Base-by-base conservation (phyloP, 2,888 invertebrate genomes). In the Thyatira batis region DNA sequence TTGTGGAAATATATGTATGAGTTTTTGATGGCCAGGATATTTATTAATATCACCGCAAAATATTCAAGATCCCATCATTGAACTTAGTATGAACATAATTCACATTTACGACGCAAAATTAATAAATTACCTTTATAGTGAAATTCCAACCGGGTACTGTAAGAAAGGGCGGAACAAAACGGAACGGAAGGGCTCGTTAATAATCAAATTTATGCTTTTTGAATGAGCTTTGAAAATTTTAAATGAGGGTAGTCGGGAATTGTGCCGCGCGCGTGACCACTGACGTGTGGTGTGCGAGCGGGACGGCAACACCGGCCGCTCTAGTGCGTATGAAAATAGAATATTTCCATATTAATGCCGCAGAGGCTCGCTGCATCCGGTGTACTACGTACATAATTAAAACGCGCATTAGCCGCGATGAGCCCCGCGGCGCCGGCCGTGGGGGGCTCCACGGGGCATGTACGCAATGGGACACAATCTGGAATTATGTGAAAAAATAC, bases 291-390 rank as follows among this genome's bases (percentile, higher is more conserved):
- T 51, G 54, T 51, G 59, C 55, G 60, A 33, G 52, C 52, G 9
- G 53, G 33, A 53, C 49, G 53, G 60, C 54, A 58, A 55, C 49
- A 54, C 54, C 51, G 25, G 25, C 20, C 45, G 30, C 25, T 39
- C 52, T 33, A 28, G 55, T 57, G 62, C 61, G 57, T 63, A 66
- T 69, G 68, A 65, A 75, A 71, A 75, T 71, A 74, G 65, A 70
- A 69, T 76, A 73, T 77, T 77, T 73, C 61, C 67, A 73, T 73
- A 69, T 74, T 73, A 76, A 77, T 76, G 68, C 46, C 54, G 49
- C 51, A 49, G 39, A 39, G 52, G 65, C 64, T 57, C 57, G 58
- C 59, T 66, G 60, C 69, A 69, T 72, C 76, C 69, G 61, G 60
- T 45, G 50, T 48, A 20, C 61, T 50, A 54, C 55, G 70, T 77